Base-by-base conservation (phyloP, 1,140 invertebrate species). In the Oedothorax gibbosus region DNA sequence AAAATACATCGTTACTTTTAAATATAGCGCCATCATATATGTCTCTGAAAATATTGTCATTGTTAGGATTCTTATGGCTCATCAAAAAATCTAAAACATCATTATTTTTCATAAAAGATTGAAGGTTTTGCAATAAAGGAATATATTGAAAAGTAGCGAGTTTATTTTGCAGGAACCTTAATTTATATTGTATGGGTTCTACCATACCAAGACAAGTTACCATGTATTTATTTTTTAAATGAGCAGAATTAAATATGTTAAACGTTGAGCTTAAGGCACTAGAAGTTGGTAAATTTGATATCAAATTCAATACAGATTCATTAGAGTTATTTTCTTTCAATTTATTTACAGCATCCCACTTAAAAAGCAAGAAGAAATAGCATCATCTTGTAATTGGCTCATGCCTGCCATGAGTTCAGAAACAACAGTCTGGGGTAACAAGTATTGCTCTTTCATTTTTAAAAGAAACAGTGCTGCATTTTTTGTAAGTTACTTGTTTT, bases 171-270 rank as follows among this genome's bases (percentile, higher is more conserved):
- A 18, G n/a, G 35, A n/a, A n/a, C 15, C 50, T 50, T 54, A 73
- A 9, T 54, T 53, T 73, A 73, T 73, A 73, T 15, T 73, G 11
- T 15, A 50, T 50, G 11, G 71, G 71, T 73, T 35, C 20, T 50
- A 73, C 51, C 14, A 73, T 50, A 50, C 71, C 71, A 18, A 73
- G 14, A 35, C 5, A 35, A 50, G 0, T 73, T 51, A 18, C 21
- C 71, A 73, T 73, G 20, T 73, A 73, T 54, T 73, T 73, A 11
- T 11, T 50, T 73, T 73, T 73, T 73, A 73, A 73, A 54, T 73
- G 71, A 14, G 14, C 10, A 12, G 71, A 54, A 14, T 14, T 20
- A 11, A 73, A 12, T 10, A 51, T 51, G 12, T 15, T 11, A 9
- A 50, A 53, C 14, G 71, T 73, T 15, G 71, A 18, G 14, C 4